Evolutionary conservation across 2,888 invertebrate genomes (phyloP), one percentile per base, ranked within the genome.

Genomic region (Himalopsyche anomala): DNA sequence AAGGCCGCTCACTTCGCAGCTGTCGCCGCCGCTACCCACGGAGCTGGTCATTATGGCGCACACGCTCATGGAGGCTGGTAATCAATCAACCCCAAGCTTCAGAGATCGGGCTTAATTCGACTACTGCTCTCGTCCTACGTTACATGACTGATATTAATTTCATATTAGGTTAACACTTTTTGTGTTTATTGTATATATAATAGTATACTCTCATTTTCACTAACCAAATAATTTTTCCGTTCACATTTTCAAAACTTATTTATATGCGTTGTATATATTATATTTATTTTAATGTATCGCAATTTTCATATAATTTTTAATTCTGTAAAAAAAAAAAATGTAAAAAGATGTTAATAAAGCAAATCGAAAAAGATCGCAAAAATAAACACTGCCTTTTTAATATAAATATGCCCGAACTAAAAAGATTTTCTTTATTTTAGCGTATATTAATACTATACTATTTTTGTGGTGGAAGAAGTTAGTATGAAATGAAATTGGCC

Each of bases 1-100:
- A 94, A 94, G 89, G 94, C 94, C 86, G 93, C 93, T 82, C 95
- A 95, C 91, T 92, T 94, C 87, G 92, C 94, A 83, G 94, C 94
- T 82, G 92, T 94, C 74, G 91, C 92, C 88, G 85, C 85, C 19
- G 88, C 88, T 81, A 42, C 80, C 80, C 80, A 80, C 42, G 80
- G 80, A 42, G 80, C 28, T 5, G 8, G 4, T 15, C 40, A 42
- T 80, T 42, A 80, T 80, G 79, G 79, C 36, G 79, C 19, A 36
- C 28, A 40, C 15, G 19, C n/a, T 79, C 79, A 79, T 79, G n/a
- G 28, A 79, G 79, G 19, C 17, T 56, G 17, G n/a, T 62, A 62
- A 62, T 19, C 19, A 28, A 19, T n/a, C 28, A 19, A 19, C n/a
- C 2, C 62, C 28, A 45, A 45, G 45, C 28, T 62, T 62, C 9